phyloP scores from a whole-genome alignment of 1,140 invertebrate species.

The Tetragonula clypearis region DNA sequence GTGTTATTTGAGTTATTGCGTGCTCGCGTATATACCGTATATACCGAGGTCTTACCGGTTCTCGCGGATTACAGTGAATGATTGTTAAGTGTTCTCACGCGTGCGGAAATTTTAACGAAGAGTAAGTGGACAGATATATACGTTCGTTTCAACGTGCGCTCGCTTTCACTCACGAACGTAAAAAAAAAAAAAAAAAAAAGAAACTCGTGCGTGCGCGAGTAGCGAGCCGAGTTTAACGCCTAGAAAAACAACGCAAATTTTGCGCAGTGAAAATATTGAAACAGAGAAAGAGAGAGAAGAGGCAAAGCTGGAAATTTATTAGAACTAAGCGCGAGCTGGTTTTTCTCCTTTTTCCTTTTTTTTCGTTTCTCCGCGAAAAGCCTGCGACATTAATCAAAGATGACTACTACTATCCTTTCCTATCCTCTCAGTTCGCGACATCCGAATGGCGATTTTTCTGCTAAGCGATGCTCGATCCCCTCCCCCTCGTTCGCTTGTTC shows the following conservation, averaged over 20 bases:
- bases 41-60: neutral
- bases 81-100: constrained; percentile 8
- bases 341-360: no score
- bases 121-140: neutral
- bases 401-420: constrained; percentile 50
- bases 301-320: neutral
- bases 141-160: neutral
- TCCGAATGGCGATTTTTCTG: constrained; percentile 29
- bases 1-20: constrained; percentile 8
- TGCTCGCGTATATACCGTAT: no score
- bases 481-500: neutral
- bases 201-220: no score
- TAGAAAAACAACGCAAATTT: no score
- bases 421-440: constrained; percentile 42
- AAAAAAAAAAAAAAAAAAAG: no score
- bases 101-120: neutral
- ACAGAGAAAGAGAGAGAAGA: no score
- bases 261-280: no score
- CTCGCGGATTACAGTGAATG: neutral
- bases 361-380: constrained; percentile 3
- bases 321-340: constrained; percentile 19
- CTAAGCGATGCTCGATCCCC: constrained; percentile 9
- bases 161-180: no score
- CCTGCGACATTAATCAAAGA: constrained; percentile 63
- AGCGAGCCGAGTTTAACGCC: no score